These are phyloP conservation scores for Phylloscopus whistleri DNA, from an alignment of 2,113 vertebrate genomes.

Conservation along the genomic window DNA sequence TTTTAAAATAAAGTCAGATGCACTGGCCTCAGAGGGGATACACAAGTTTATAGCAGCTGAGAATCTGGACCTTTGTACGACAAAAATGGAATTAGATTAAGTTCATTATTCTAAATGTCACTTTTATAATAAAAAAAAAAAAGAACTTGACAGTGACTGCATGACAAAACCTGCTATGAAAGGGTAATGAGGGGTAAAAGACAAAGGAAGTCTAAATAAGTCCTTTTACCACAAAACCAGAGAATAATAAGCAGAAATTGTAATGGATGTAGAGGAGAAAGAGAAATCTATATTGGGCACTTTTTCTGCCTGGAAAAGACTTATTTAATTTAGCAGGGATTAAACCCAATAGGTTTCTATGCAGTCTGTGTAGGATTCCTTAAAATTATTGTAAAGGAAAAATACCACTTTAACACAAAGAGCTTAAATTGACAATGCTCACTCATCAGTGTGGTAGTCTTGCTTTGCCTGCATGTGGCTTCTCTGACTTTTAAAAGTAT, in stretches of 20 bases:
- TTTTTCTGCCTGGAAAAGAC: not conserved
- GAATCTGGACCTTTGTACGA: not conserved
- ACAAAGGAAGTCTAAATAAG: constrained; percentile 25
- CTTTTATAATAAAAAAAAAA: constrained; percentile 10
- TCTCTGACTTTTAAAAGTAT: not conserved
- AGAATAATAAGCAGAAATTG: not conserved
- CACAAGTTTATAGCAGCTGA: not conserved
- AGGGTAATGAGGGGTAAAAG: constrained; percentile 1
- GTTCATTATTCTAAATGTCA: constrained; percentile 43
- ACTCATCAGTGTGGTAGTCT: not conserved
- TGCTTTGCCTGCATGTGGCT: not conserved
- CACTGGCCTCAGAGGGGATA: not conserved
- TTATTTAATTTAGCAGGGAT: not conserved
- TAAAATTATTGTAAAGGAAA: not conserved
- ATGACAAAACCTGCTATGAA: constrained; percentile 36
- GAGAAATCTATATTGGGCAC: not conserved
- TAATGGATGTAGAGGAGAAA: not conserved
- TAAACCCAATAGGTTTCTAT: not conserved
- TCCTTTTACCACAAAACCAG: not conserved
- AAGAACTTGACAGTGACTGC: not conserved
- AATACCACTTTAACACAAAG: not conserved
- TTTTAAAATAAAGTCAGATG: not conserved
- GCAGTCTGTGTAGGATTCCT: not conserved
- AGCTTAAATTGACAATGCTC: not conserved
- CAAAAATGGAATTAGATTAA: constrained; percentile 19